Conservation (phyloP, 2,888 invertebrate species). For the Alsophila aescularia region DNA sequence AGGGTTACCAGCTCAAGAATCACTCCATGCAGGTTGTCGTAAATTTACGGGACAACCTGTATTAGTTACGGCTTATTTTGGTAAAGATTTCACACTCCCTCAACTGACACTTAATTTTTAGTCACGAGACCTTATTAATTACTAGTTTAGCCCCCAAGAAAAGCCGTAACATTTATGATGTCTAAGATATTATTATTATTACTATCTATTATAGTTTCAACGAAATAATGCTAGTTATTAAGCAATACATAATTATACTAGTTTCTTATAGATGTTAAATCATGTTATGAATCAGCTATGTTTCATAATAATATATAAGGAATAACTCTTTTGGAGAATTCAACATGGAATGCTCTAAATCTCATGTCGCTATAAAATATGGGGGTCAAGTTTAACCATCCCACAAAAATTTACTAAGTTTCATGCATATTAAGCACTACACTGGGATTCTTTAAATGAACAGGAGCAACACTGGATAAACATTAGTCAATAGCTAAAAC, state of each 20-base stretch:
- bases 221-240: constrained; percentile 53
- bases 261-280: constrained; percentile 55
- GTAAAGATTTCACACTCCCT: not conserved
- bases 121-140: not conserved
- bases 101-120: not conserved
- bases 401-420: constrained; percentile 58
- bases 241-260: constrained; percentile 64
- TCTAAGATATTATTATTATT: constrained; percentile 38
- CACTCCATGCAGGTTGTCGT: not conserved
- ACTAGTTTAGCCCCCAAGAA: not conserved
- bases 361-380: constrained; percentile 50
- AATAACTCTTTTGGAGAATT: constrained; percentile 56
- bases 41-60: not conserved
- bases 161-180: constrained; percentile 17
- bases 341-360: constrained; percentile 72
- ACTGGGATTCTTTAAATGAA: constrained; percentile 58
- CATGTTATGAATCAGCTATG: constrained; percentile 55
- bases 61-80: not conserved
- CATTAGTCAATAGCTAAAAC: constrained; percentile 46
- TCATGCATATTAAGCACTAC: constrained; percentile 59
- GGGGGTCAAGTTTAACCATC: constrained; percentile 32
- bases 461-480: constrained; percentile 54
- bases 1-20: not conserved
- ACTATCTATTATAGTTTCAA: constrained; percentile 41
- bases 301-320: constrained; percentile 45